phyloP scores from a whole-genome alignment of 2,113 vertebrate genomes.

The Archocentrus centrarchus region DNA sequence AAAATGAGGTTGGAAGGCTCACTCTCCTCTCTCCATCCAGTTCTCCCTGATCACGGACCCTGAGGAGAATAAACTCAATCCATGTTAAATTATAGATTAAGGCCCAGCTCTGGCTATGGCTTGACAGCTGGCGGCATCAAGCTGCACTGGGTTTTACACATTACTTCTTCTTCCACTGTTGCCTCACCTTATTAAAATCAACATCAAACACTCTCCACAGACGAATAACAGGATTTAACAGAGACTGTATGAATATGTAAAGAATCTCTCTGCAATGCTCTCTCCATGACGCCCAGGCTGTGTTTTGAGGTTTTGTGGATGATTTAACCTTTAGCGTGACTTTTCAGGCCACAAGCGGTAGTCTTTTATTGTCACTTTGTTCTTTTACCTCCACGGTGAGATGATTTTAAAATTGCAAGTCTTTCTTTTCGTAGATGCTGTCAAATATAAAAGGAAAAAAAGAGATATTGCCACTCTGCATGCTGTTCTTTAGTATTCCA shows the following conservation, averaged over 20 bases:
- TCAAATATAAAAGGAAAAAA: not conserved
- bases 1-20: conserved; percentile 59
- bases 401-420: not conserved
- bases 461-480: not conserved
- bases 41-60: conserved; percentile 68
- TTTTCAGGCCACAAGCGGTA: conserved; percentile 1
- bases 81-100: conserved; percentile 84
- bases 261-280: conserved; percentile 29
- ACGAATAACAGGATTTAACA: conserved; percentile 62
- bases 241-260: conserved; percentile 70
- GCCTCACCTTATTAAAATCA: conserved; percentile 78
- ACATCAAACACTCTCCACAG: conserved; percentile 71
- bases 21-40: conserved; percentile 51
- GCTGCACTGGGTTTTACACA: conserved; percentile 44
- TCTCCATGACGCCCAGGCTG: conserved; percentile 3
- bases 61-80: conserved; percentile 73
- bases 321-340: conserved; percentile 25
- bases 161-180: conserved; percentile 53
- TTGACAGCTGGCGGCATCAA: conserved; percentile 56
- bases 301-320: conserved; percentile 7
- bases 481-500: conserved; percentile 1
- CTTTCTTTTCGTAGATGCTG: conserved; percentile 9
- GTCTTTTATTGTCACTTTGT: conserved; percentile 24
- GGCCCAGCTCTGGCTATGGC: conserved; percentile 58
- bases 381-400: conserved; percentile 1